phyloP scores from a whole-genome alignment of 64 coral and sea anemone species.

The Hydrozoanthus tunicans region DNA sequence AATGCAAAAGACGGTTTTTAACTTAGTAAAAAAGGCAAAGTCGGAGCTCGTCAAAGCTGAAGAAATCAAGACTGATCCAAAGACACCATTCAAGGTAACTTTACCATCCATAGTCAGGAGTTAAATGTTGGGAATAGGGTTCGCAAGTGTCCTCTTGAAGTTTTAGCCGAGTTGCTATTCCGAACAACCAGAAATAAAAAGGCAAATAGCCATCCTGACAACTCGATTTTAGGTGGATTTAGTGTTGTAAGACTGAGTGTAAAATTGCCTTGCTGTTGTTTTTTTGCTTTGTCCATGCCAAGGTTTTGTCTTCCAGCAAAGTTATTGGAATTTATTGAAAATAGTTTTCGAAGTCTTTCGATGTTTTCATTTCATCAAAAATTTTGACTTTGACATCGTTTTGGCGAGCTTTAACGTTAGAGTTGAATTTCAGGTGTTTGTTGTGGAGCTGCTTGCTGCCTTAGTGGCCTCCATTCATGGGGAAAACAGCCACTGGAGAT shows the following conservation, averaged over 20 bases:
- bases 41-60: neutral
- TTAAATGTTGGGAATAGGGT: neutral
- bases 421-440: constrained; percentile 10
- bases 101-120: neutral
- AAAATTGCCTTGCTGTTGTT: no score
- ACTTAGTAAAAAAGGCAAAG: constrained; percentile 25
- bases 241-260: no score
- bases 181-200: no score
- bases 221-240: no score
- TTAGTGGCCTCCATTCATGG: constrained; percentile 6
- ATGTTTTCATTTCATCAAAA: neutral
- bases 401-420: neutral
- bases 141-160: neutral
- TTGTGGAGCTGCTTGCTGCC: constrained; percentile 30
- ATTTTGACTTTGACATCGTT: neutral
- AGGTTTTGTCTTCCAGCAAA: no score
- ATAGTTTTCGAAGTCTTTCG: neutral
- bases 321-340: no score
- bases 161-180: neutral
- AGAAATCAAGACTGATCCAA: neutral
- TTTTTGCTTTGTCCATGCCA: no score
- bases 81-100: constrained; percentile 8
- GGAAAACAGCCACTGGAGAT: neutral
- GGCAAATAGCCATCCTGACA: no score
- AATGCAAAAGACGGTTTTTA: constrained; percentile 1